Base-by-base conservation (phyloP, 2,113 vertebrate genomes). In the Archocentrus centrarchus region DNA sequence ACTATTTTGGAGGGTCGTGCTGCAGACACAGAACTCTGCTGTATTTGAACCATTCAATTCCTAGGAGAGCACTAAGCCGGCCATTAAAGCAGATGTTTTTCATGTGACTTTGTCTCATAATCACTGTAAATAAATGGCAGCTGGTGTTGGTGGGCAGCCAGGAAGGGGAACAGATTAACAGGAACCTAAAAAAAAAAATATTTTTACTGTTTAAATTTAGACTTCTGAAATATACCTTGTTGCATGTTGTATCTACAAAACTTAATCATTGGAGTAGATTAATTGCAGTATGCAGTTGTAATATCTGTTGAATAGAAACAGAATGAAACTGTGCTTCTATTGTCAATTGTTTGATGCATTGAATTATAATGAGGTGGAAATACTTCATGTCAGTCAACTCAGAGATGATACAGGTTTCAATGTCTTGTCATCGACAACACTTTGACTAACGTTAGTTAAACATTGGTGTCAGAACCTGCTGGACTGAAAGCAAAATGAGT, bases 1-100 rank as follows among this genome's bases (percentile, higher is more conserved):
- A 61, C 4, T 59, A 63, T 90, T 89, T 88, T 80, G 79, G 85
- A 85, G 79, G 81, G 77, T 15, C 73, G 60, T 17, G 75, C 80
- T 78, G 79, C 78, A 83, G 66, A 86, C 61, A 32, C 13, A 50
- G 59, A 39, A 81, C 80, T 85, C 47, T 77, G 89, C 77, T 82
- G 82, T 88, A 93, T 86, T 84, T 81, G 86, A 88, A 82, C 84
- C 64, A 39, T 89, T 87, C 17, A 59, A 50, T 88, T 82, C 90
- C 90, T 84, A 0, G 5, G 90, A 79, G 91, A 85, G 80, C 84
- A 61, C 55, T 83, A 81, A 84, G 63, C 77, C 24, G 10, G 59
- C 57, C 27, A 53, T 81, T 73, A 63, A 50, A 91, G 77, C 87
- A 89, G 89, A 90, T 91, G 90, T 83, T 94, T 88, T 85, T 86